These are phyloP conservation scores for Dallia pectoralis DNA, from an alignment of 2,797 vertebrate species.

Conservation along the genomic window DNA sequence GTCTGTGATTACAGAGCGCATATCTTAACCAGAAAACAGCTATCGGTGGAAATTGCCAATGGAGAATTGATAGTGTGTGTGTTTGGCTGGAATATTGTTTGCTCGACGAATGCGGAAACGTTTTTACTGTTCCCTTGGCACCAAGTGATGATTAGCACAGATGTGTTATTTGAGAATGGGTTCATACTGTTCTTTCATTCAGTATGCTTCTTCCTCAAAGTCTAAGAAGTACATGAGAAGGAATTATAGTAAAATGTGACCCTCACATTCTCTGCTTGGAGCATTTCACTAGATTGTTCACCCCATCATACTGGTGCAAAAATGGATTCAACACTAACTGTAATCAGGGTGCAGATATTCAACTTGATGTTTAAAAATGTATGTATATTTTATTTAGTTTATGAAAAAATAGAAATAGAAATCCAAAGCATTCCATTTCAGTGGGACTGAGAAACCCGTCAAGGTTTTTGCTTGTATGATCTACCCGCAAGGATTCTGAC, in stretches of 20 bases:
- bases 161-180: conserved; percentile 65
- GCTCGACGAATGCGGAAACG: conserved; percentile 59
- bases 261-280: background rate
- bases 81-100: conserved; percentile 36
- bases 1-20: background rate
- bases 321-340: background rate
- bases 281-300: background rate
- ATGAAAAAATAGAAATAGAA: background rate
- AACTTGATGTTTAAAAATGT: background rate
- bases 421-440: background rate
- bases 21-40: background rate
- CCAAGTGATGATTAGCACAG: conserved; percentile 74
- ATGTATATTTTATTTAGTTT: background rate
- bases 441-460: background rate
- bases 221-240: conserved; percentile 4
- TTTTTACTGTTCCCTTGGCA: conserved; percentile 66
- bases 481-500: background rate
- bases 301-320: background rate
- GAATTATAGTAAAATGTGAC: background rate
- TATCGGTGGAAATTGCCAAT: background rate
- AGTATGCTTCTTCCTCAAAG: background rate
- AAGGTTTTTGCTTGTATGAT: background rate
- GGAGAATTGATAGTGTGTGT: background rate
- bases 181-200: conserved; percentile 38
- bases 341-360: background rate